Evolutionary conservation across 2,797 vertebrate species (phyloP), one percentile per base, ranked within the genome.

Genomic region (Esox lucius): DNA sequence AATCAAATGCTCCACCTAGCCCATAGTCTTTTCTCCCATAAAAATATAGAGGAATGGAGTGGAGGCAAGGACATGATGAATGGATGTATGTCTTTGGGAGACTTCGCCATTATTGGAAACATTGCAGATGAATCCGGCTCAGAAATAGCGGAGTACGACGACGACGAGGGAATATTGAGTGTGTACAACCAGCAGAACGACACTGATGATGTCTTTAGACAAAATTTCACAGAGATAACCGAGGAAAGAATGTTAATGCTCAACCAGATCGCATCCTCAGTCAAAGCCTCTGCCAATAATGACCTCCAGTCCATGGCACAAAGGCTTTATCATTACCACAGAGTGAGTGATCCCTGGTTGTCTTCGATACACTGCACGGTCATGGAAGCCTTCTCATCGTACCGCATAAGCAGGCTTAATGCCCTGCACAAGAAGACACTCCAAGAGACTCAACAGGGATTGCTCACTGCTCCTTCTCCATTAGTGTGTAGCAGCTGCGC

Each of bases 331-430:
- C 1, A 68, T 7, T 35, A 74, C 26, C 33, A 33, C 24, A 49
- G 75, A 28, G 70, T 67, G 7, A 73, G 78, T 68, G 69, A 68
- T 19, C 74, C 73, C 0, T 5, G 7, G 75, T 75, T 75, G 0
- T 46, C 68, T 24, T 74, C 77, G 0, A 2, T 89, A 26, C 81
- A 86, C 73, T 83, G 81, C 0, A 84, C 84, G 1, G 85, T 84
- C 0, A 79, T 85, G 1, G 89, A 92, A 69, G 84, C 88, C 0
- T n/a, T 89, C 4, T 81, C 62, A 72, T 83, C 85, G 81, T 83
- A 51, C 42, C 81, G 22, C 2, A 4, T 89, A 1, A 24, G 59
- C 68, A 70, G 56, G 19, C 75, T 88, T 13, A 80, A 64, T n/a
- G 46, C 74, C 0, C 72, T 61, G 24, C 49, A 75, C 11, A 35